Percentiles rank a stretch among this genome's conserved stretches.
Conservation (phyloP, 2,113 vertebrate genomes). For the Microcebus griseorufus region DNA sequence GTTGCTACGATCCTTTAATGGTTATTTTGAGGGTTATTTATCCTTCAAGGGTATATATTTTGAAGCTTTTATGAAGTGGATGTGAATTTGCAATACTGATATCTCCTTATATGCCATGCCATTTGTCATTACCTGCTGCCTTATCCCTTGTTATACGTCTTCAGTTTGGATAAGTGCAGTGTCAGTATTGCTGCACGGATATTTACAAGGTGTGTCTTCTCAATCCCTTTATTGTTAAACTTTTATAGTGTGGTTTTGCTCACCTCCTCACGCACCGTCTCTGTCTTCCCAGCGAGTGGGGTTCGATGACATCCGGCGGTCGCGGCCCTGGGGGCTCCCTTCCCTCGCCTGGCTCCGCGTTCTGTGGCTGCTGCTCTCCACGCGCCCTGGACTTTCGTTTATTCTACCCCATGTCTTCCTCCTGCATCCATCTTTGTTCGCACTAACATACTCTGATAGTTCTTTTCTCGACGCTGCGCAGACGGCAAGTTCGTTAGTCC, state of each 20-base stretch:
- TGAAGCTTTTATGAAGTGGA: background rate
- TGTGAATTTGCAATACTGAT: background rate
- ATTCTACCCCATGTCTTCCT: background rate
- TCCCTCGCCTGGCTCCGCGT: accelerated
- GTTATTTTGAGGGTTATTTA: background rate
- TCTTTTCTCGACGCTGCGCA: background rate
- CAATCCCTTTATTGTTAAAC: background rate
- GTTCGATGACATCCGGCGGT: too few species aligned
- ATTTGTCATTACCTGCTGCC: background rate
- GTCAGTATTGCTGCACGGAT: too few species aligned
- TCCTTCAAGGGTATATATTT: background rate
- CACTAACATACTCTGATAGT: accelerated
- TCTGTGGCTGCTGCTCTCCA: background rate
- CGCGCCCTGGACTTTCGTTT: background rate
- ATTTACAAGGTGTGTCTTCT: background rate
- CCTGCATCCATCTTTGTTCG: background rate
- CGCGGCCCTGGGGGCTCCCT: too few species aligned
- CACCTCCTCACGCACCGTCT: accelerated
- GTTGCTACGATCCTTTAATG: background rate
- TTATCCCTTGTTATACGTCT: too few species aligned
- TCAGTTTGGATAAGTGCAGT: background rate
- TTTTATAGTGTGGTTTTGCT: background rate
- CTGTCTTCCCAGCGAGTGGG: background rate
- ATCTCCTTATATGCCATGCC: background rate
- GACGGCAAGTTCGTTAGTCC: background rate